These are phyloP conservation scores for Pantala flavescens DNA, from an alignment of 1,140 invertebrate species.

Conservation along the genomic window DNA sequence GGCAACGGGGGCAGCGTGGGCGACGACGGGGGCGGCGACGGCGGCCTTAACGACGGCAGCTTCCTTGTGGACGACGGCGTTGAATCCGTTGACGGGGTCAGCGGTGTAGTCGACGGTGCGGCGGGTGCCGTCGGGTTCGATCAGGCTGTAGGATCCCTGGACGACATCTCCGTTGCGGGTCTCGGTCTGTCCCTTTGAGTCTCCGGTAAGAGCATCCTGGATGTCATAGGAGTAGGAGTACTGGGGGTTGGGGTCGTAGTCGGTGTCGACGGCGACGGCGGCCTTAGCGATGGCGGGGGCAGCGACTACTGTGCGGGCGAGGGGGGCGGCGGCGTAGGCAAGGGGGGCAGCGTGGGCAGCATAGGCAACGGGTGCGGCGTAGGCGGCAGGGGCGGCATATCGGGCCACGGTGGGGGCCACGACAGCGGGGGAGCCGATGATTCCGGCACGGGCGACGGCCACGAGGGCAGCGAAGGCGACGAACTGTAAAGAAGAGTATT, in stretches of 20 bases:
- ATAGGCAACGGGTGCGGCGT: slow-evolving; percentile 24
- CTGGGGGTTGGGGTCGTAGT: slow-evolving; percentile 42
- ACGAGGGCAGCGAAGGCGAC: slow-evolving; percentile 34
- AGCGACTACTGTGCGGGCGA: slow-evolving; percentile 21
- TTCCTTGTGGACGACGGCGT: slow-evolving; percentile 17
- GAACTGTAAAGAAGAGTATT: slow-evolving; percentile 29
- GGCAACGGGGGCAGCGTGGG: not conserved
- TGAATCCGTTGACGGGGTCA: slow-evolving; percentile 25
- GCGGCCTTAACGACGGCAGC: no score
- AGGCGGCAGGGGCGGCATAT: slow-evolving; percentile 33
- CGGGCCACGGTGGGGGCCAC: slow-evolving; percentile 35
- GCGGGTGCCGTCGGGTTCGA: slow-evolving; percentile 44
- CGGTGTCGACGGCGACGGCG: slow-evolving; percentile 27
- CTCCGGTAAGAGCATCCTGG: slow-evolving; percentile 41
- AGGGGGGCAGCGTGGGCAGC: slow-evolving; percentile 22
- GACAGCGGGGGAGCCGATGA: no score
- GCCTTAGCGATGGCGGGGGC: slow-evolving; percentile 23
- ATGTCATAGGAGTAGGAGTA: slow-evolving; percentile 45
- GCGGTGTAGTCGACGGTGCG: slow-evolving; percentile 46
- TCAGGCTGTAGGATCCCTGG: slow-evolving; percentile 42
- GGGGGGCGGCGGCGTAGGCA: slow-evolving; percentile 21
- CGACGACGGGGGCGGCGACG: not conserved
- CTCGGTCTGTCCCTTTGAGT: slow-evolving; percentile 42
- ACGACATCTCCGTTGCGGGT: slow-evolving; percentile 42
- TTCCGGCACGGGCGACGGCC: no score